These are phyloP conservation scores for Piliocolobus tephrosceles DNA, from an alignment of 2,113 vertebrate genomes.

Conservation along the genomic window DNA sequence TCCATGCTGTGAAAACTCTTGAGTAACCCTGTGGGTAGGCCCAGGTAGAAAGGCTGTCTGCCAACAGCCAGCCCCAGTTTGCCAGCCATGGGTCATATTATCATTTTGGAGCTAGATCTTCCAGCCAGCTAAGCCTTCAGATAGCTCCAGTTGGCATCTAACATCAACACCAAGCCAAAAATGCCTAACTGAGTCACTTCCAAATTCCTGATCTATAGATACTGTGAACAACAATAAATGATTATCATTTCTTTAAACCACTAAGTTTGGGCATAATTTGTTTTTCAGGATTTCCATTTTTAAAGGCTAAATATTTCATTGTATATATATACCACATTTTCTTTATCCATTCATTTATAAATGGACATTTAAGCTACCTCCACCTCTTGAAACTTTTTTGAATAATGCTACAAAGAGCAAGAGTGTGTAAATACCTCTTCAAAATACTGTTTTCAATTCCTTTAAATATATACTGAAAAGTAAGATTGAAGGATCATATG, in stretches of 20 bases:
- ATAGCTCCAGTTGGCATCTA: not conserved
- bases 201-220: not conserved
- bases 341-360: not conserved
- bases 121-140: not conserved
- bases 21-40: not conserved
- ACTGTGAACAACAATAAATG: not conserved
- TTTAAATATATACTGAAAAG: not conserved
- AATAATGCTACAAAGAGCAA: not conserved
- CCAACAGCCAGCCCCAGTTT: not conserved
- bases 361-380: not conserved
- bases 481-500: not conserved
- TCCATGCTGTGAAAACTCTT: not conserved
- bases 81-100: not conserved
- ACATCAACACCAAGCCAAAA: not conserved
- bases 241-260: not conserved
- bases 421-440: not conserved
- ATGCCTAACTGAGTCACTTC: not conserved
- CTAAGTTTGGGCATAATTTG: not conserved
- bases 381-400: not conserved
- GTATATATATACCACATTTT: not conserved
- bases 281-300: not conserved
- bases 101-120: not conserved
- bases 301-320: not conserved
- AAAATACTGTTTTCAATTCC: not conserved
- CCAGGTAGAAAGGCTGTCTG: not conserved